Base-by-base conservation (phyloP, 2,797 vertebrate species). In the Cheirogaleus major region DNA sequence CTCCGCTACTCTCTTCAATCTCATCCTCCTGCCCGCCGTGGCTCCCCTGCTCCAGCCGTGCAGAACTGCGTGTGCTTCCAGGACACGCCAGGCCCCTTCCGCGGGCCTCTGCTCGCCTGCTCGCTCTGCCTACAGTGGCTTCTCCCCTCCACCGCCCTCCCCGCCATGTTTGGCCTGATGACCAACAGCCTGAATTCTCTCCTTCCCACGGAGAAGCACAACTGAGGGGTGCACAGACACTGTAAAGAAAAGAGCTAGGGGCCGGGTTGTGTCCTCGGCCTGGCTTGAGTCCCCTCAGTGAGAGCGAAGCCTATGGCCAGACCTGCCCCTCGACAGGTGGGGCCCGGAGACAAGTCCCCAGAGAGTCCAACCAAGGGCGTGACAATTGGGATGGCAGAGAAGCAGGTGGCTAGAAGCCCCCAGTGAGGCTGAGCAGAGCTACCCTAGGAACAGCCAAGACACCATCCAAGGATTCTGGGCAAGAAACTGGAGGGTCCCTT, bases 151-250 rank as follows among this genome's bases (percentile, higher is more conserved):
- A 11, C 10, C 0, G 14, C 12, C 4, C 11, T 3, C 2, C 23
- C 18, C 22, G 18, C 12, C 27, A 43, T 1, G 22, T 43, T 50
- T n/a, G 18, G 15, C 61, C 5, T 4, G 11, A 43, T 7, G n/a
- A 59, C 3, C 18, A 1, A 0, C 4, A 41, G 50, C 10, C 2
- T 6, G n/a, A 59, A 41, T 27, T 55, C 83, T 89, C 78, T 72
- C 75, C 55, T 27, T 52, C 10, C 45, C 73, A 52, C 27, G 22
- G 32, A 48, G 43, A 57, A 79, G 79, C 55, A 52, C 30, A 43
- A 2, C 4, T 7, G 55, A 11, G 13, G 27, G 25, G 72, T 10
- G 5, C 8, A 18, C 0, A 9, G 13, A 32, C 0, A 5, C 43
- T 3, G 85, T 55, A 73, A 45, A 59, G 9, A 55, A 73, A 45